Conservation (phyloP, 2,113 vertebrate genomes). For the Hyperopisus bebe region DNA sequence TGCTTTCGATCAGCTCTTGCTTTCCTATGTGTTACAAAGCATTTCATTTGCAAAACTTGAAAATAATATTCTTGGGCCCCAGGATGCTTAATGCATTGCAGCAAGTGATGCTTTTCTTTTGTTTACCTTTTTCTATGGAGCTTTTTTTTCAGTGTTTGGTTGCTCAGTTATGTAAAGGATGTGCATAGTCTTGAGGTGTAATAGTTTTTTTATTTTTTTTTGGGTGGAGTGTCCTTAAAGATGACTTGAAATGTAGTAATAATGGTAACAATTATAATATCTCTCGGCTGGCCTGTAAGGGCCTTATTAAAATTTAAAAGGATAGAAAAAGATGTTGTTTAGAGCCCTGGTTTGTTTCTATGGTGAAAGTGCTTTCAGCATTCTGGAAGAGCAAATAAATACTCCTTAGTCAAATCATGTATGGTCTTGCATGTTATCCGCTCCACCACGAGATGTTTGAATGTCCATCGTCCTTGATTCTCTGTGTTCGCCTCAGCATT, state of each 20-base stretch:
- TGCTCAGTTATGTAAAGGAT: not conserved
- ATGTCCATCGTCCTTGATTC: slow-evolving; percentile 18
- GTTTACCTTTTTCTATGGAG: not conserved
- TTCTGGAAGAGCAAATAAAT: not conserved
- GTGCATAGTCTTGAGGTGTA: not conserved
- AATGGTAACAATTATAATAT: not conserved
- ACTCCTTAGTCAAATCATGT: not conserved
- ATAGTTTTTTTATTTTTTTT: not conserved
- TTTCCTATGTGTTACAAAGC: not conserved
- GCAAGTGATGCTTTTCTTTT: not conserved
- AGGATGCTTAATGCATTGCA: not conserved
- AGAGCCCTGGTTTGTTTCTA: too few species aligned
- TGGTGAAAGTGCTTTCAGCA: not conserved
- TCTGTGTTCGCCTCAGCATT: slow-evolving; percentile 16
- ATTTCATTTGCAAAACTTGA: not conserved
- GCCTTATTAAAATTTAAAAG: not conserved
- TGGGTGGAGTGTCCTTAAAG: not conserved
- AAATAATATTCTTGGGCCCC: not conserved
- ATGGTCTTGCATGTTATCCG: not conserved
- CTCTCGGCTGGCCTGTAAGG: not conserved
- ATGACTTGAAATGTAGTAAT: not conserved
- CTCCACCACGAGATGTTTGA: not conserved
- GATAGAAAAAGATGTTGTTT: not conserved
- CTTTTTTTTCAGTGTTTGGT: not conserved
- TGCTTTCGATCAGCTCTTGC: not conserved